phyloP scores from a whole-genome alignment of 1,140 invertebrate genomes.

The Aphelinus certus region DNA sequence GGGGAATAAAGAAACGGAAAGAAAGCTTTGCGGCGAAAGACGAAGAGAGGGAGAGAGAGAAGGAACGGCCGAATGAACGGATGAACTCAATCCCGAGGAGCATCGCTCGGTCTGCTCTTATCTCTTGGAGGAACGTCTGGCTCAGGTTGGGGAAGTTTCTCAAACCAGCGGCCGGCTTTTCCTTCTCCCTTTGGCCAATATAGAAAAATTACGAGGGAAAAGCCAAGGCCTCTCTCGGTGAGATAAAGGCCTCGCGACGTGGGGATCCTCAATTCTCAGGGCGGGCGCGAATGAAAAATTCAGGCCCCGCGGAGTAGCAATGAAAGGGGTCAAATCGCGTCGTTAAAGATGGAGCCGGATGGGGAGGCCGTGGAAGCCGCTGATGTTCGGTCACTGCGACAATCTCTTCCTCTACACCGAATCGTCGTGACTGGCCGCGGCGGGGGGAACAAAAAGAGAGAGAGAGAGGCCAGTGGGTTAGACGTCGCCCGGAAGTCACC shows the following conservation, averaged over 20 bases:
- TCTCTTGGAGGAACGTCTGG: background rate
- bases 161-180: no score
- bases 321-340: background rate
- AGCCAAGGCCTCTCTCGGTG: no score
- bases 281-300: no score
- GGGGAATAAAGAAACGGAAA: background rate
- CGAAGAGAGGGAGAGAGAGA: no score
- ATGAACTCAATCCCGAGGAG: background rate
- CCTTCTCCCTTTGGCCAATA: no score
- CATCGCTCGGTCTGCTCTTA: background rate
- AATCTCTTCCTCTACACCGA: background rate
- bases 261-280: no score
- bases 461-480: constrained; percentile 45
- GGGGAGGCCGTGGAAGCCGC: background rate
- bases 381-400: background rate
- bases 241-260: no score
- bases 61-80: no score
- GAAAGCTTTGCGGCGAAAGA: background rate
- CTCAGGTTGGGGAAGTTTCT: background rate
- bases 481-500: constrained; percentile 43
- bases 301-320: no score
- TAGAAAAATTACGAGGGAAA: no score
- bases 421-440: constrained; percentile 9
- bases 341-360: constrained; percentile 1
- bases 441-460: constrained; percentile 30